phyloP scores from a whole-genome alignment of 1,140 invertebrate genomes.

The Stegodyphus mimosarum region DNA sequence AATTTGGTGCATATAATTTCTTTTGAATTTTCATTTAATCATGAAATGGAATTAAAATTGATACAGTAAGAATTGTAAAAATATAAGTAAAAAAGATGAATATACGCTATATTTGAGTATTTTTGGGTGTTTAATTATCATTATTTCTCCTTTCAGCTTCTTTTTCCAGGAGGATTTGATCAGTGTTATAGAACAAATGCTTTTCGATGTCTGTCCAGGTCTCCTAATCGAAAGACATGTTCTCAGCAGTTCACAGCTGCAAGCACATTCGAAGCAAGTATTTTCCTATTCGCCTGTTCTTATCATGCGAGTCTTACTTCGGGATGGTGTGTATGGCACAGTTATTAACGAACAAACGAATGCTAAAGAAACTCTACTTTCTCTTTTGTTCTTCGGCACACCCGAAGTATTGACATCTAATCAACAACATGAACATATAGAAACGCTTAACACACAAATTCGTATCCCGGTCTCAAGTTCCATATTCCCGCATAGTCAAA shows the following conservation, averaged over 20 bases:
- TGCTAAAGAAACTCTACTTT: conserved; percentile 75
- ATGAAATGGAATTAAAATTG: no score
- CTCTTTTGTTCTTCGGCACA: conserved; percentile 78
- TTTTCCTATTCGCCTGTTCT: conserved; percentile 73
- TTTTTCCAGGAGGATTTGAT: conserved; percentile 82
- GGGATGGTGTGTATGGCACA: conserved; percentile 66
- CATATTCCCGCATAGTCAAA: conserved; percentile 3
- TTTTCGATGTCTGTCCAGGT: conserved; percentile 76
- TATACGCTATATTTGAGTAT: no score
- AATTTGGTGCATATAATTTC: no score
- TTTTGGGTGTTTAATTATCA: no score
- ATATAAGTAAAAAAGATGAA: no score
- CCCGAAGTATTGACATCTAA: conserved; percentile 68
- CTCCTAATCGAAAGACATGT: conserved; percentile 76
- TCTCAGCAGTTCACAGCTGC: conserved; percentile 76
- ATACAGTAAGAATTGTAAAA: no score
- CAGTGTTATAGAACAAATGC: conserved; percentile 76
- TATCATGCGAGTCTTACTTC: conserved; percentile 75
- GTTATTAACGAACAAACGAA: conserved; percentile 74
- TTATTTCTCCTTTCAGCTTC: conserved; percentile 69
- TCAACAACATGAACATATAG: neutral
- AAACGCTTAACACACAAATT: neutral
- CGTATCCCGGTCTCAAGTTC: neutral
- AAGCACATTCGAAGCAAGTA: conserved; percentile 70
- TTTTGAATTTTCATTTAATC: no score